Evolutionary conservation across 2,113 vertebrate species (phyloP), one percentile per base, ranked within the genome.

Genomic region (Lynx canadensis): DNA sequence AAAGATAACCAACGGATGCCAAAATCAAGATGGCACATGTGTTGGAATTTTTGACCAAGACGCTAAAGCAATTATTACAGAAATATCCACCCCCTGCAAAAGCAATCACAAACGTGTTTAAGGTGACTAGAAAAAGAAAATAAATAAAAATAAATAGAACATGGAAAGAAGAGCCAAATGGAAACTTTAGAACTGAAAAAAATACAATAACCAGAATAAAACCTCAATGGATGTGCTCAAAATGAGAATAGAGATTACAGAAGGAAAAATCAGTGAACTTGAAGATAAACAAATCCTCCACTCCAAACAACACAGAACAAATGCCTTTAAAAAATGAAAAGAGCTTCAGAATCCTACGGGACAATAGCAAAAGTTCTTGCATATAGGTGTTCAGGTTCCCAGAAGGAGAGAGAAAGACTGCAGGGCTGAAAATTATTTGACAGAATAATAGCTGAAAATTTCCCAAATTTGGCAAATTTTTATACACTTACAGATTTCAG

Each of bases 361-460:
- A 11, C 6, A 57, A 18, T 3, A 36, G 16, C 45, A 31, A 4
- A 80, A 57, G 25, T 57, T 48, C 45, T 48, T 11, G 65, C 4
- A 18, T 0, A 16, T 0, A 14, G 19, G 25, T 11, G 13, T 1
- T 18, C 15, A 5, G 60, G n/a, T 25, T 50, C 16, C 21, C 71
- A 12, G 33, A n/a, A 88, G 21, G 7, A 63, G 12, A 92, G 4
- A 69, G 41, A 79, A n/a, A 48, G 36, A 33, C 6, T 5, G 1
- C 13, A 31, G 25, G 15, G 13, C 45, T 41, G 27, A 31, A 73
- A 87, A n/a, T 9, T 23, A 21, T 60, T 23, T 21, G 14, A 80
- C 29, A 48, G 60, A 80, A 73, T 36, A 80, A 66, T 27, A 31
- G 15, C 36, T 71, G 52, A 73, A 65, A 55, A 55, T 5, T 27